Evolutionary conservation across 2,113 vertebrate genomes (phyloP), one percentile per base, ranked within the genome.

Genomic region (Eptesicus fuscus): DNA sequence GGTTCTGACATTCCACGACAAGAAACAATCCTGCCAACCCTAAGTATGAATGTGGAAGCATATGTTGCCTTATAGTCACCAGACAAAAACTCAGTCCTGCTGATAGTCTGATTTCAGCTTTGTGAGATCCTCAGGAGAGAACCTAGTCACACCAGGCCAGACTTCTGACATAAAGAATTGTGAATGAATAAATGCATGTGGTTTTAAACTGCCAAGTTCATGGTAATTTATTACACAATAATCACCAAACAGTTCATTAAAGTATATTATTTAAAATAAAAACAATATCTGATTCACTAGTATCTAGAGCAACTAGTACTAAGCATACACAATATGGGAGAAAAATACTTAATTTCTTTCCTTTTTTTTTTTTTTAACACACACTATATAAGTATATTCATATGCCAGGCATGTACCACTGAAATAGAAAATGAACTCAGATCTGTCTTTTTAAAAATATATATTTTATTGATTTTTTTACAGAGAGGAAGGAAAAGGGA

Each of bases 181-280:
- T n/a, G 10, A 84, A 87, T 18, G 44, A 53, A 69, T 74, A 88
- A 40, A 77, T 67, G 8, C 20, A 3, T 82, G 6, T n/a, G 71
- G 28, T 30, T 95, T 83, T n/a, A 83, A 82, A 73, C 3, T 51
- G 16, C 14, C 4, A 67, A 65, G 23, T 65, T 53, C 30, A 10
- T 30, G 18, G 35, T 44, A 37, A 32, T 63, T 32, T 44, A 7
- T 89, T 63, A 63, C 4, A 84, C 0, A 32, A n/a, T 1, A 69
- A 51, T 18, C 79, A 14, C 9, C 93, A 83, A 92, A 6, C 4
- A 65, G 47, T 78, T 20, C 2, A 61, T 1, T 44, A 25, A 49
- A 28, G 82, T 73, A 59, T 40, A 88, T 23, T 93, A 20, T 83
- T 59, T 67, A 87, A 95, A 79, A 78, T 69, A 47, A 16, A 4